Conservation (phyloP, 2,797 vertebrate species). For the Urosaurus nigricauda region DNA sequence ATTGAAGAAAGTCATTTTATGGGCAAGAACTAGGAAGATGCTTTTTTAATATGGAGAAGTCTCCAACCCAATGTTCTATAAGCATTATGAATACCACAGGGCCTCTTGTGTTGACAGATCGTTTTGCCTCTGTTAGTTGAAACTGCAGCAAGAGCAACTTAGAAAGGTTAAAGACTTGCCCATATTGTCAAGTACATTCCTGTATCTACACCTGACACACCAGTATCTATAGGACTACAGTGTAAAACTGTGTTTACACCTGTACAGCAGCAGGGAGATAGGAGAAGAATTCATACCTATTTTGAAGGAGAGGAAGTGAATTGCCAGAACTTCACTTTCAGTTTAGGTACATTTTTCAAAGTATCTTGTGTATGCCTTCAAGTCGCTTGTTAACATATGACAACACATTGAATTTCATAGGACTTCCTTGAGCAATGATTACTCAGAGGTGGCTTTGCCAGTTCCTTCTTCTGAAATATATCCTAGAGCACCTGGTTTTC, state of each 20-base stretch:
- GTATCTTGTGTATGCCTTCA: background rate
- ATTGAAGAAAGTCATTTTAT: background rate
- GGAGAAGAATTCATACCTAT: background rate
- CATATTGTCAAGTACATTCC: background rate
- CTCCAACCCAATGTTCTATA: background rate
- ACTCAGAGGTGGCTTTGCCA: too few species aligned
- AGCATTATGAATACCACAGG: too few species aligned
- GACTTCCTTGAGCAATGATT: too few species aligned
- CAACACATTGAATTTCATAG: too few species aligned
- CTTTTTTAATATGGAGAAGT: background rate
- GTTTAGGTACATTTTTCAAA: background rate
- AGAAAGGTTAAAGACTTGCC: background rate
- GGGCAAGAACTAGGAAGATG: background rate
- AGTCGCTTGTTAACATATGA: too few species aligned
- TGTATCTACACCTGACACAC: background rate
- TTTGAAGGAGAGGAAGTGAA: background rate
- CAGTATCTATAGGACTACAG: background rate
- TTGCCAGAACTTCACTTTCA: conserved; percentile 6
- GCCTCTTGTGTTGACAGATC: background rate
- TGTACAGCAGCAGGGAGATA: background rate
- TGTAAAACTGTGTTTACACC: background rate
- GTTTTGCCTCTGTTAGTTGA: background rate
- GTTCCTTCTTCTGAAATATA: too few species aligned
- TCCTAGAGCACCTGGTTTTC: too few species aligned
- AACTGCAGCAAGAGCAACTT: background rate